Conservation (phyloP, 2,888 invertebrate genomes). For the Suillia variegata region DNA sequence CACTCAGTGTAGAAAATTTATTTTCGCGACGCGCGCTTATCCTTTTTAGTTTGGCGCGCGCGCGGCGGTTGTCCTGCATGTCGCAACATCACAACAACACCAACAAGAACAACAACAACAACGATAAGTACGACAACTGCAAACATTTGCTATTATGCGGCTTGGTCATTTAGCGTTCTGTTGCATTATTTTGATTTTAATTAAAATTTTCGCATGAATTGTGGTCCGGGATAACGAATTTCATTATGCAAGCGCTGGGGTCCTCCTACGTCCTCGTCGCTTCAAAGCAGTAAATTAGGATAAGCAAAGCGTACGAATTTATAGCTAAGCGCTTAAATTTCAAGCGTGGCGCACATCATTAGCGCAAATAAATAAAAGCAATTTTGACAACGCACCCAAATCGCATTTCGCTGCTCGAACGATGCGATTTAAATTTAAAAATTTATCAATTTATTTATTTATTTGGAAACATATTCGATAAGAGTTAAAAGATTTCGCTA, state of each 20-base stretch:
- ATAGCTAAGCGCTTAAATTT: neutral
- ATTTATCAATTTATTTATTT: no score
- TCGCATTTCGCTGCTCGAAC: no score
- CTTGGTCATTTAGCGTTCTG: neutral
- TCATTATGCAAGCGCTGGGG: neutral
- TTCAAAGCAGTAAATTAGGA: slow-evolving; percentile 3
- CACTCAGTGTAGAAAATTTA: no score
- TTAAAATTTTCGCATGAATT: slow-evolving; percentile 10
- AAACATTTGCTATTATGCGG: neutral
- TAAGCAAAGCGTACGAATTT: neutral
- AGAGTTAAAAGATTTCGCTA: no score
- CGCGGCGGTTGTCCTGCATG: neutral
- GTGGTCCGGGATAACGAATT: slow-evolving; percentile 1
- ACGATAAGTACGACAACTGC: neutral
- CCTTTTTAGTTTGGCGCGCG: neutral
- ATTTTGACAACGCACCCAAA: no score
- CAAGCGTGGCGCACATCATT: neutral
- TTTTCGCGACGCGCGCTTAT: neutral
- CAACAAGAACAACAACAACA: no score
- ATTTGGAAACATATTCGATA: no score
- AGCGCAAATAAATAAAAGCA: no score
- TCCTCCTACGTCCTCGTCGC: no score
- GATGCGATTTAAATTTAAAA: no score
- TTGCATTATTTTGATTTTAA: slow-evolving; percentile 13
- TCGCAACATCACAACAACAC: no score